Percentiles rank a stretch among this genome's conserved stretches.
phyloP scores from a whole-genome alignment of 1,140 invertebrate species.

The Drosophila quadrilineata region DNA sequence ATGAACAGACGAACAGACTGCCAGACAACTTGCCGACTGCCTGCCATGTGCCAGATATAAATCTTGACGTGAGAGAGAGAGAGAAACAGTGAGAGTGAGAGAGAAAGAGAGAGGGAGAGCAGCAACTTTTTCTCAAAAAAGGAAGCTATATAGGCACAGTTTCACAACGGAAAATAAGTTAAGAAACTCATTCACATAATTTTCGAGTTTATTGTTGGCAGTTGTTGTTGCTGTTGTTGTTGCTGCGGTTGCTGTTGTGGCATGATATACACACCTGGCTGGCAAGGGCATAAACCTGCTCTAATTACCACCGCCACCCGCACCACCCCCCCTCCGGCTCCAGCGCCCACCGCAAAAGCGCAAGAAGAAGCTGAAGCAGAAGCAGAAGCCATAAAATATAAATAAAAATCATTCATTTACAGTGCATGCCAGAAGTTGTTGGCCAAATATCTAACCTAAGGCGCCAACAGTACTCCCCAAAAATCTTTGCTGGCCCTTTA shows the following conservation, averaged over 20 bases:
- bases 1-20: slow-evolving; percentile 9
- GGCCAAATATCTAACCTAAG: slow-evolving; percentile 27
- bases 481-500: background rate
- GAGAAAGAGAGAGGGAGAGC: slow-evolving; percentile 18
- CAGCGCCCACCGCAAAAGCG: too few relatives aligned
- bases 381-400: slow-evolving; percentile 69
- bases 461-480: slow-evolving; percentile 6
- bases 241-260: slow-evolving; percentile 28
- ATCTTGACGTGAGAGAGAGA: slow-evolving; percentile 49
- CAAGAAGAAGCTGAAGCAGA: too few relatives aligned
- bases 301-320: slow-evolving; percentile 65
- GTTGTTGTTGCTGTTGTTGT: slow-evolving; percentile 22
- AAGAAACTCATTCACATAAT: slow-evolving; percentile 79
- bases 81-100: slow-evolving; percentile 16
- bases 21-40: slow-evolving; percentile 23
- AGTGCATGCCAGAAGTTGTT: slow-evolving; percentile 4
- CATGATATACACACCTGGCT: slow-evolving; percentile 60
- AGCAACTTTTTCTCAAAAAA: slow-evolving; percentile 8
- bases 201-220: slow-evolving; percentile 72
- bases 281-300: slow-evolving; percentile 64
- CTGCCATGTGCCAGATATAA: slow-evolving; percentile 75
- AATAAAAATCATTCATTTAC: slow-evolving; percentile 74
- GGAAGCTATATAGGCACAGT: slow-evolving; percentile 6
- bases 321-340: too few relatives aligned
- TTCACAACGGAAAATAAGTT: slow-evolving; percentile 59